A percentile compares a stretch with the other conserved stretches of the same genome.
Conservation (phyloP, 2,888 invertebrate species). For the Trissoscelio sp. region DNA sequence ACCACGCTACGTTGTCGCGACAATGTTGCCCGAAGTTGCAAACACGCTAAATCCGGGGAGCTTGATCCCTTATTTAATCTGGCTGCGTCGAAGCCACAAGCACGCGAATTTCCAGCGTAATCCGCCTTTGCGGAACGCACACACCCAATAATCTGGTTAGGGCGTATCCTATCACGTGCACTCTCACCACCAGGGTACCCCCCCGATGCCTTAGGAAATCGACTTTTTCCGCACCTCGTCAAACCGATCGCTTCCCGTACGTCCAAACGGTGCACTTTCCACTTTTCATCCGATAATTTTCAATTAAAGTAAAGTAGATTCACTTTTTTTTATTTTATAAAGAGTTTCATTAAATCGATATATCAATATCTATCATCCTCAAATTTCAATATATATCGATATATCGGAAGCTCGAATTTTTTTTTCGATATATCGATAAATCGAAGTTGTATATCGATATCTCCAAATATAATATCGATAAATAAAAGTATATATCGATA, state of each 20-base stretch:
- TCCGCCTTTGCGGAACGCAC: slow-evolving; percentile 53
- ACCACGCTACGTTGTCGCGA: slow-evolving; percentile 22
- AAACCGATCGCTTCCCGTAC: slow-evolving; percentile 12
- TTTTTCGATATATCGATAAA: no score
- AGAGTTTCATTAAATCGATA: no score
- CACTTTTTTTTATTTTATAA: no score
- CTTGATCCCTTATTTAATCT: slow-evolving; percentile 62
- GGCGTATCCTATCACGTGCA: slow-evolving; percentile 36
- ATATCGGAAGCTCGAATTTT: no score
- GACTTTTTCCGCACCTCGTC: slow-evolving; percentile 15
- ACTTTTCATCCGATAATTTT: no score
- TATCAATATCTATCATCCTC: no score
- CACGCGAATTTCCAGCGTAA: slow-evolving; percentile 50
- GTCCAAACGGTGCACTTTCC: background rate
- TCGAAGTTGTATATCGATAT: no score
- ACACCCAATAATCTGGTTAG: slow-evolving; percentile 52
- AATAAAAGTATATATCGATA: no score
- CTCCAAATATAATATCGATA: no score
- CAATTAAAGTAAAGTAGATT: no score
- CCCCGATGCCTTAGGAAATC: slow-evolving; percentile 46
- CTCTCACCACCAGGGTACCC: no score
- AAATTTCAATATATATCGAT: no score
- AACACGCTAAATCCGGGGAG: slow-evolving; percentile 27
- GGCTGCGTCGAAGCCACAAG: slow-evolving; percentile 55
- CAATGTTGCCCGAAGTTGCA: slow-evolving; percentile 26